Conservation (phyloP, 2,797 vertebrate species). For the Ateles fusciceps region DNA sequence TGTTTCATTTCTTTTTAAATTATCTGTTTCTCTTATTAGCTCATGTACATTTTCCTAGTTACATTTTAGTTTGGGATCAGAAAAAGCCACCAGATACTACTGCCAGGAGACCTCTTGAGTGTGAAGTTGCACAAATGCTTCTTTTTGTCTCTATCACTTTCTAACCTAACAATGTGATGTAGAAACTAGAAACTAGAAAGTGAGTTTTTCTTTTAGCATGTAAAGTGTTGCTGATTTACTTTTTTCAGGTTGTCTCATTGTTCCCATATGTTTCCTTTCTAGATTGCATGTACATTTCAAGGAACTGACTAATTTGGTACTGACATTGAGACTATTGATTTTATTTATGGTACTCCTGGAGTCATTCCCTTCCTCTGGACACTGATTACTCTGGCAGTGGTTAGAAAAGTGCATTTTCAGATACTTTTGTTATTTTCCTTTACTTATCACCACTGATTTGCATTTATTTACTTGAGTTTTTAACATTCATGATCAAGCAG, state of each 20-base stretch:
- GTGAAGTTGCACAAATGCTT: neutral
- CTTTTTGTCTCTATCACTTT: neutral
- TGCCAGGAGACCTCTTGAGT: neutral
- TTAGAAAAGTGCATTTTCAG: conserved; percentile 44
- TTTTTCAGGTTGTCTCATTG: conserved; percentile 12
- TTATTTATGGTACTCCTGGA: neutral
- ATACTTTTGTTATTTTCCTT: conserved; percentile 5
- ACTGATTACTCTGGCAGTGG: neutral
- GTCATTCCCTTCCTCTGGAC: neutral
- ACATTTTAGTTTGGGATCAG: neutral
- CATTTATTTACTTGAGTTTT: conserved; percentile 30
- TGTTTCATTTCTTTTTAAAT: neutral
- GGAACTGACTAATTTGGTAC: neutral
- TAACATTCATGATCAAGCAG: neutral
- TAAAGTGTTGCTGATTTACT: conserved; percentile 1
- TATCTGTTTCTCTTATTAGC: neutral
- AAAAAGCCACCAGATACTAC: neutral
- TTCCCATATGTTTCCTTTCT: neutral
- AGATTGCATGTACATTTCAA: neutral
- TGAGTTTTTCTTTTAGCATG: neutral
- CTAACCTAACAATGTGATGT: neutral
- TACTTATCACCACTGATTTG: conserved; percentile 18
- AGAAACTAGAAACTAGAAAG: neutral
- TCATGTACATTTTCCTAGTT: neutral
- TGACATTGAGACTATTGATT: neutral